Percentiles rank a stretch among this genome's conserved stretches.
Conservation (phyloP, 2,888 invertebrate species). For the Dorcus parallelipipedus region DNA sequence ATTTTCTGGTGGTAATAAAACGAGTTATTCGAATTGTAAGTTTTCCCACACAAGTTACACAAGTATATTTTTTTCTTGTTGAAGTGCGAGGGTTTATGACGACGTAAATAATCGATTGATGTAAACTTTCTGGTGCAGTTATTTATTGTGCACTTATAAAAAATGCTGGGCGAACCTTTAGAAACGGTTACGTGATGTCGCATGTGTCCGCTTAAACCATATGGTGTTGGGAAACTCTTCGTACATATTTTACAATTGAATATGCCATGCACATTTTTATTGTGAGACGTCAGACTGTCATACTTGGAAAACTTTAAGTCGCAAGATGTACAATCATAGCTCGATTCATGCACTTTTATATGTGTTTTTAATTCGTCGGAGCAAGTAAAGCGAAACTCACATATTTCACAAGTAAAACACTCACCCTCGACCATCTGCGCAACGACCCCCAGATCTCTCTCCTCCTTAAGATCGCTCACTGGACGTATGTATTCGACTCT, state of each 20-base stretch:
- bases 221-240: constrained; percentile 8
- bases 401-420: constrained; percentile 4
- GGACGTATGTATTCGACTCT: not conserved
- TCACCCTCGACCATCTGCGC: constrained; percentile 6
- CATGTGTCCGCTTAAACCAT: constrained; percentile 10
- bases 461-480: not conserved
- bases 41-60: constrained; percentile 12
- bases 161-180: constrained; percentile 9
- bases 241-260: constrained; percentile 10
- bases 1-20: constrained; percentile 15
- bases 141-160: constrained; percentile 10
- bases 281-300: constrained; percentile 4
- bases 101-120: constrained; percentile 8
- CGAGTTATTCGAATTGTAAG: constrained; percentile 12
- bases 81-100: constrained; percentile 7
- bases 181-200: not conserved
- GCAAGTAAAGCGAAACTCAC: constrained; percentile 3
- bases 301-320: constrained; percentile 3
- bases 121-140: constrained; percentile 6
- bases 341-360: constrained; percentile 7
- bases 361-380: constrained; percentile 8
- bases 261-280: constrained; percentile 6
- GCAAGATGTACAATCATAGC: constrained; percentile 7
- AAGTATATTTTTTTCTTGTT: constrained; percentile 9
- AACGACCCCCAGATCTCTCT: constrained; percentile 5